Conservation (phyloP, 2,113 vertebrate genomes). For the Catharus fuscescens region DNA sequence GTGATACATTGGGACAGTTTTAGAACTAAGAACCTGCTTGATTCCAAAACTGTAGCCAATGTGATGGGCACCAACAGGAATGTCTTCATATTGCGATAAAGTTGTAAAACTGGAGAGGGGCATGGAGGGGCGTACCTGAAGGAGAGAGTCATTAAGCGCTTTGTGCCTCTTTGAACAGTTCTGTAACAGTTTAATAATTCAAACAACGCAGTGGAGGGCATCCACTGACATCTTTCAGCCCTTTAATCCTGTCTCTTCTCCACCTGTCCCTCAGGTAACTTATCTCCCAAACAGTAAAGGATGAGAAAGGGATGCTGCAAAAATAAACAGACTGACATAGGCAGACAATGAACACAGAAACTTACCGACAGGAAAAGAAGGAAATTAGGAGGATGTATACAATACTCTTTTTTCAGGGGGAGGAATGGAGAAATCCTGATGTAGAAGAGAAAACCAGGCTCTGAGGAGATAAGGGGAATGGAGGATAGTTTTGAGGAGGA, state of each 20-base stretch:
- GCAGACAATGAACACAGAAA: background rate
- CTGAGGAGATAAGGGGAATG: background rate
- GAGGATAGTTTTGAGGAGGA: background rate
- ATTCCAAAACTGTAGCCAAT: background rate
- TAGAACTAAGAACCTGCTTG: background rate
- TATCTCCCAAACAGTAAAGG: background rate
- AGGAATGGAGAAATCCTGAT: background rate
- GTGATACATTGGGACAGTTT: background rate
- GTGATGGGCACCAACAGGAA: too few species aligned
- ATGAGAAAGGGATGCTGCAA: background rate
- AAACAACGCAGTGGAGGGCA: rapidly evolving
- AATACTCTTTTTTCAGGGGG: rapidly evolving
- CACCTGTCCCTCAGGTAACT: background rate
- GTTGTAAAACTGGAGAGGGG: background rate
- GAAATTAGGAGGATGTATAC: background rate
- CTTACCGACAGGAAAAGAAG: background rate
- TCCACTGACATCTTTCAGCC: background rate
- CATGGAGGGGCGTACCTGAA: rapidly evolving
- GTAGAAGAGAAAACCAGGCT: background rate
- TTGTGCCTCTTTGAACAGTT: background rate
- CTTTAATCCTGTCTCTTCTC: background rate
- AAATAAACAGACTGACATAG: background rate
- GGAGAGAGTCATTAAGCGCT: background rate
- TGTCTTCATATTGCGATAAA: background rate
- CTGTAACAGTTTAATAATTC: background rate